Evolutionary conservation across 2,888 invertebrate species (phyloP).

Genomic region (Lordiphosa andalusiaca): DNA sequence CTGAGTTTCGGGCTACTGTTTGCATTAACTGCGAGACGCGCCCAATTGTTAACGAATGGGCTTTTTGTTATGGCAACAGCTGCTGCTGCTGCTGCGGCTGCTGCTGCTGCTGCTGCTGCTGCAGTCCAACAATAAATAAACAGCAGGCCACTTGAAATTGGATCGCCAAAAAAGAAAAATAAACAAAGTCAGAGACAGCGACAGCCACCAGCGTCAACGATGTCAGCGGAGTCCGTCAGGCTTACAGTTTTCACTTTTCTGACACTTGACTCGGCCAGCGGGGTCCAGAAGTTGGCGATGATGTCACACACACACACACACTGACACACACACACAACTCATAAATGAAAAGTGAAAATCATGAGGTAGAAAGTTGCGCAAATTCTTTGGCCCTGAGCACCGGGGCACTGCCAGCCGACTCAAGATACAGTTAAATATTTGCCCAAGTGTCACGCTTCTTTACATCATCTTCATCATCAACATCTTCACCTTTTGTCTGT

Average conservation of each 20-base stretch:
- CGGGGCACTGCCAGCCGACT: constrained; percentile 6
- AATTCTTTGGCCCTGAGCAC: constrained; percentile 61
- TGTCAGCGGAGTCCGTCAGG: constrained; percentile 16
- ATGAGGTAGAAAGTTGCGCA: constrained; percentile 70
- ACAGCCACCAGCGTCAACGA: constrained; percentile 1
- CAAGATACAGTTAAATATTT: constrained; percentile 64
- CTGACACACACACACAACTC: constrained; percentile 58
- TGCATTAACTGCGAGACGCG: constrained; percentile 39
- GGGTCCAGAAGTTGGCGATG: constrained; percentile 69
- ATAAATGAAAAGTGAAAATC: constrained; percentile 76
- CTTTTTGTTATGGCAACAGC: constrained; percentile 70
- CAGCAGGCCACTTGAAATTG: constrained; percentile 72
- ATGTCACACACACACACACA: constrained; percentile 55
- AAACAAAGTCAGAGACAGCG: constrained; percentile 42
- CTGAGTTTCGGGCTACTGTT: constrained; percentile 15
- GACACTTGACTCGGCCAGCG: constrained; percentile 62
- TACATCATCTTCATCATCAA: constrained; percentile 55
- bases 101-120: constrained; percentile 35
- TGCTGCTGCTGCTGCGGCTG: too few species aligned
- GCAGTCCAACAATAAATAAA: constrained; percentile 66
- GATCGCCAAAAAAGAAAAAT: constrained; percentile 74
- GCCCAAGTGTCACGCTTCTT: constrained; percentile 71
- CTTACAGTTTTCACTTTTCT: constrained; percentile 69
- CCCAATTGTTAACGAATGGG: constrained; percentile 68
- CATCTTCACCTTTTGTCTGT: constrained; percentile 22